Conservation (phyloP, 2,113 vertebrate species). For the Boulengeromyrus knoepffleri region DNA sequence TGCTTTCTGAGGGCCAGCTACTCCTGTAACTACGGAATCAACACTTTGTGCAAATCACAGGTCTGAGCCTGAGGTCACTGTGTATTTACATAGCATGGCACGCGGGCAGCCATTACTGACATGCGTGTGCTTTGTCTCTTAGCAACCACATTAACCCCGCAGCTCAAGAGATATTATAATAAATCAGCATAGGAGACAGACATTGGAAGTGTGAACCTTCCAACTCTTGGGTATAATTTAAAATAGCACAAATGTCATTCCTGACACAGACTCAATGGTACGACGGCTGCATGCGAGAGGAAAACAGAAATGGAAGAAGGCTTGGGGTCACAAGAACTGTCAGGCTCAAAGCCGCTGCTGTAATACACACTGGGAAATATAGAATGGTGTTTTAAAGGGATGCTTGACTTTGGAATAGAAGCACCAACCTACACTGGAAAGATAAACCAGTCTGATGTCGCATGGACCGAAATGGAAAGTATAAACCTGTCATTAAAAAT, state of each 20-base stretch:
- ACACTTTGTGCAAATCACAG: neutral
- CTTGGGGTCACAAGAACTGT: neutral
- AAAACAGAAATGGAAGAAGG: neutral
- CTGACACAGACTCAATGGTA: too few species aligned
- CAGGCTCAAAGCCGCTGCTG: neutral
- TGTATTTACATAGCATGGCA: neutral
- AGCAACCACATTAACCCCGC: neutral
- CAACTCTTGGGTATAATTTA: neutral
- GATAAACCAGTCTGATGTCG: neutral
- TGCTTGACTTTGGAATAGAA: neutral
- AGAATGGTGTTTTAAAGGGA: neutral
- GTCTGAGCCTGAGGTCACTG: neutral
- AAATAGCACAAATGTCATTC: constrained; percentile 4
- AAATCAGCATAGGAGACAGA: neutral
- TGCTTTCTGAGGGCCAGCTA: neutral
- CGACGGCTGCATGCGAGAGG: neutral
- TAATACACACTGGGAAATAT: neutral
- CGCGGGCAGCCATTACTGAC: neutral
- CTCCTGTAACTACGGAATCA: neutral
- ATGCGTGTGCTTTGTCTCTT: neutral
- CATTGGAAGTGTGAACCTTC: neutral
- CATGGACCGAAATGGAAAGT: neutral
- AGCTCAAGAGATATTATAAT: neutral
- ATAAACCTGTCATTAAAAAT: neutral
- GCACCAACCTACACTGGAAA: neutral